Evolutionary conservation across 2,797 vertebrate species (phyloP), one percentile per base, ranked within the genome.

Genomic region (Anguilla pacifica): DNA sequence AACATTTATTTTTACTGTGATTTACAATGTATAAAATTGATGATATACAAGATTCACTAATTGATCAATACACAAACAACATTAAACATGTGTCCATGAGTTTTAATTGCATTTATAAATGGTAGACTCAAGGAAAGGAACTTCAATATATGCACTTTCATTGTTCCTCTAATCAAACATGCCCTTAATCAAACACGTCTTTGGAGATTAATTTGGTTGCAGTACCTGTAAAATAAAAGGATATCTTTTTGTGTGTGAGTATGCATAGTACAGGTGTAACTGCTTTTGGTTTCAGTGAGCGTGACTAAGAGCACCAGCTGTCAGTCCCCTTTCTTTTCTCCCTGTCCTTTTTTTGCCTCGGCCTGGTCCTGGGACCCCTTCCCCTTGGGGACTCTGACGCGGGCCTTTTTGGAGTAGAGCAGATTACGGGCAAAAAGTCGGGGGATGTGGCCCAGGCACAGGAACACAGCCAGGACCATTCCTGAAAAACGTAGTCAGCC

Each of bases 351-450:
- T 89, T 94, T 94, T 90, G 94, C 95, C 89, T 94, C 93, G 85
- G 61, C 89, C 91, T 92, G 94, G 11, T 95, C 94, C 61, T 90
- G 90, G 0, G 0, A 0, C 28, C 39, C 85, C 90, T 94, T 96
- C 15, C 89, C 94, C 92, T 96, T 97, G 57, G 96, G 98, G 2
- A 93, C 92, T 79, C 92, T 95, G 92, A 97, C 97, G 25, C 97
- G 97, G 81, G 91, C 94, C 92, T 96, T 99, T 92, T 97, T 97
- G 67, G 89, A 92, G 90, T 97, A 98, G 0, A 99, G 88, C 5
- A 98, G 94, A 91, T 98, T 99, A 92, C 85, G 97, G 92, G 94
- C 93, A 95, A 98, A 99, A 81, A 99, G 91, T 31, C 95, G 94
- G 0, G 98, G 98, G 70, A 99, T 96, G 85, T 96, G 95, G 3